Base-by-base conservation (phyloP, 2,797 vertebrate species). In the Cossypha dichroa region DNA sequence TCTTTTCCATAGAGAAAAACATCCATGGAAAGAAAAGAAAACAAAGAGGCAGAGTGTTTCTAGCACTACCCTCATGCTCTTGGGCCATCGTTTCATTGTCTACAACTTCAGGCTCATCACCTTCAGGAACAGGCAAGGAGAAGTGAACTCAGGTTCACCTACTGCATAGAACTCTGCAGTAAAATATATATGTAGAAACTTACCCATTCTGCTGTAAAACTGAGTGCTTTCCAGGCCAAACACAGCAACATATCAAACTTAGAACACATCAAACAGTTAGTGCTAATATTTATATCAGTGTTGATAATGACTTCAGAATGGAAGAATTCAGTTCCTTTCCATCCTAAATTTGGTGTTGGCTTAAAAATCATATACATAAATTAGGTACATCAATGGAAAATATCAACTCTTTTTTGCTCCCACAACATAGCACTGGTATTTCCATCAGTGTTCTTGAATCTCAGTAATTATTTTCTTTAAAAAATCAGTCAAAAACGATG, bases 221-320 rank as follows among this genome's bases (percentile, higher is more conserved):
- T 34, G 66, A 91, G 59, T 64, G 72, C 55, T 93, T 95, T 93
- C 91, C 51, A 23, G 72, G 93, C 83, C 88, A 94, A 97, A 83
- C 31, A 91, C 67, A 96, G 96, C 91, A 97, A 94, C 77, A 81
- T 81, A 97, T 92, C 94, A 81, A 88, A 96, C 78, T 91, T 82
- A 96, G 96, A 96, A 94, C 76, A 96, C 72, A 90, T 19, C 36
- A 85, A 78, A 66, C 26, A 34, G 8, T 22, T 60, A 38, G 51
- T 38, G 23, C 34, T 85, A 97, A 96, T 96, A 94, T 95, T 97
- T 97, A 92, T 91, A 96, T 95, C 94, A 88, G 94, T 60, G 70
- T 72, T 63, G 72, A 90, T 67, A 82, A 93, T 69, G 82, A 95
- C 93, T 96, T 85, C 96, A 97, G 88, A 95, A 95, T 43, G 67